phyloP scores from a whole-genome alignment of 2,888 invertebrate genomes.

The Rugalucina vietnamica region DNA sequence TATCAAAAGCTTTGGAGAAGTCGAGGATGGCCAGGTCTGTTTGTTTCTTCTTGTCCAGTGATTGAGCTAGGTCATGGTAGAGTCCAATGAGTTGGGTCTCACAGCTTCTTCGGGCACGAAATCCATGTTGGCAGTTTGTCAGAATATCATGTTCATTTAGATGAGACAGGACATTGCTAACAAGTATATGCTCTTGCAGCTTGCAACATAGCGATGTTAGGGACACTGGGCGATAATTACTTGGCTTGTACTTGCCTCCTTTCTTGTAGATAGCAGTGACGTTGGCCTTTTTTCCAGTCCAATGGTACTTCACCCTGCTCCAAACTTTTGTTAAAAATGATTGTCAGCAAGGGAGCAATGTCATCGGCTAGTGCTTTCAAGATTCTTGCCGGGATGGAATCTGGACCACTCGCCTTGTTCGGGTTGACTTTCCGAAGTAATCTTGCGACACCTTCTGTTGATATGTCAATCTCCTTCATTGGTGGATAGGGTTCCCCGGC shows the following conservation, averaged over 20 bases:
- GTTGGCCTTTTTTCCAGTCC: slow-evolving; percentile 22
- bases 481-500: neutral
- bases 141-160: neutral
- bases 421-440: neutral
- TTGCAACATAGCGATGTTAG: neutral
- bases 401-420: neutral
- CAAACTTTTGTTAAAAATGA: slow-evolving; percentile 7
- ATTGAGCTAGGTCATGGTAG: no score
- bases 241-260: neutral
- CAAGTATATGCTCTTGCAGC: neutral
- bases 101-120: no score
- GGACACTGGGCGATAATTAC: neutral
- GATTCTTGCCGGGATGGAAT: slow-evolving; percentile 13
- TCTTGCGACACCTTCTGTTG: neutral
- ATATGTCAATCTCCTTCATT: neutral
- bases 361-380: slow-evolving; percentile 8
- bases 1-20: neutral
- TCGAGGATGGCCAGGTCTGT: neutral
- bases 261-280: slow-evolving; percentile 14
- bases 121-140: neutral
- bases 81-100: neutral
- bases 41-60: neutral
- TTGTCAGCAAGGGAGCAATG: neutral
- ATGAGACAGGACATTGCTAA: neutral
- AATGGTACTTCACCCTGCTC: neutral